Evolutionary conservation across 2,888 invertebrate species (phyloP).

Genomic region (Nesidiocoris tenuis): DNA sequence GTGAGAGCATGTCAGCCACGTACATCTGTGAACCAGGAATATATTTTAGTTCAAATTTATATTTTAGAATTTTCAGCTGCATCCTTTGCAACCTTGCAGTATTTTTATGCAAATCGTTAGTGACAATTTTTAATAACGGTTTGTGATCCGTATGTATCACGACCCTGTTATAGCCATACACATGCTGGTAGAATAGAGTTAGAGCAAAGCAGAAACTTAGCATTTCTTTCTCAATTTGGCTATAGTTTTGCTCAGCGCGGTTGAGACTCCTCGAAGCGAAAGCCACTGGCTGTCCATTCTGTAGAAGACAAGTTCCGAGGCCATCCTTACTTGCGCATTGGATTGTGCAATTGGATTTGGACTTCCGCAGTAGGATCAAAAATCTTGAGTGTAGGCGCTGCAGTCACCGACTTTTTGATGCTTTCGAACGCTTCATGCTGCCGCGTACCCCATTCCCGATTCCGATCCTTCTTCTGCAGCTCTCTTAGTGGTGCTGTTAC

Average conservation of each 20-base stretch:
- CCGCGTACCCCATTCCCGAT: not conserved
- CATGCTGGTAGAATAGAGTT: too few relatives aligned
- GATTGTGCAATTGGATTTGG: too few relatives aligned
- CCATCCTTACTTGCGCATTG: constrained; percentile 44
- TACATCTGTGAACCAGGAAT: constrained; percentile 17
- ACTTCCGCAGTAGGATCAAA: too few relatives aligned
- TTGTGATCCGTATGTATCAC: too few relatives aligned
- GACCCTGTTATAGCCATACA: too few relatives aligned
- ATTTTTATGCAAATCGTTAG: too few relatives aligned
- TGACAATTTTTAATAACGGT: too few relatives aligned
- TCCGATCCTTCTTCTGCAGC: constrained; percentile 22
- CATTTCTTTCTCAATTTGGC: constrained; percentile 52
- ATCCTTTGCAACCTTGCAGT: constrained; percentile 20
- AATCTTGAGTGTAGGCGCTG: constrained; percentile 37
- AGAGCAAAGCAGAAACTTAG: too few relatives aligned
- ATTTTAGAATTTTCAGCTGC: constrained; percentile 30
- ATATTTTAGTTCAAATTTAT: constrained; percentile 21
- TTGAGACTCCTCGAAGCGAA: constrained; percentile 45
- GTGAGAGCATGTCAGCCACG: constrained; percentile 17
- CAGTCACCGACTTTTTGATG: constrained; percentile 30
- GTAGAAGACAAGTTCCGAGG: constrained; percentile 44
- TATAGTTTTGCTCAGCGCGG: constrained; percentile 44
- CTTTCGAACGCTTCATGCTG: constrained; percentile 18
- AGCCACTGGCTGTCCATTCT: constrained; percentile 44
- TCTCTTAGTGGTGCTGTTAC: constrained; percentile 39